phyloP scores from a whole-genome alignment of 1,140 invertebrate species.

The Drosophila kanapiae region DNA sequence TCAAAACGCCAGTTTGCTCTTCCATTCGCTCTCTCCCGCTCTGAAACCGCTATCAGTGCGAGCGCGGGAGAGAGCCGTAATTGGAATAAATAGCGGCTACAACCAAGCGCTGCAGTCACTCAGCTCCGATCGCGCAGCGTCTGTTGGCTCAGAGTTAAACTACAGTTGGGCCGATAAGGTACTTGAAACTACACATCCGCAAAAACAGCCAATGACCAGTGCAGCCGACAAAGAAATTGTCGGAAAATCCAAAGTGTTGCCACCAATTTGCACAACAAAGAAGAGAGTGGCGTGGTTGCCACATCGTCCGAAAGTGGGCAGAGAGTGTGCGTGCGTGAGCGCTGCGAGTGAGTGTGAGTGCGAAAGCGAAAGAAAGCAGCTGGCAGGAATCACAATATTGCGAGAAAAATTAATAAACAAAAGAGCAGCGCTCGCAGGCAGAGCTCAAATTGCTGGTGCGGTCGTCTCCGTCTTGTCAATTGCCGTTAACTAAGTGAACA shows the following conservation, averaged over 20 bases:
- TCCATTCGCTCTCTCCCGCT: constrained; percentile 7
- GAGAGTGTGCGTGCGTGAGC: constrained; percentile 13
- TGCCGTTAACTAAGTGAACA: constrained; percentile 57
- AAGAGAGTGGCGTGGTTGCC: constrained; percentile 21
- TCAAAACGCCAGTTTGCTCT: constrained; percentile 13
- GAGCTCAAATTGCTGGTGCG: constrained; percentile 53
- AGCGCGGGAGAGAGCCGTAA: constrained; percentile 22
- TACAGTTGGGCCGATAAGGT: constrained; percentile 35
- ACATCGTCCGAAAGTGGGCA: constrained; percentile 3
- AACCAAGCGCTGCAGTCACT: constrained; percentile 48
- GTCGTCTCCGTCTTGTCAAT: constrained; percentile 49
- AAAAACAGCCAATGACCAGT: neutral
- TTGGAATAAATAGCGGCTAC: constrained; percentile 61
- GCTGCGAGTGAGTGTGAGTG: constrained; percentile 17
- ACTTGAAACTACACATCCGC: constrained; percentile 2
- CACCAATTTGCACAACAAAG: constrained; percentile 3
- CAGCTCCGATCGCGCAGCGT: constrained; percentile 15
- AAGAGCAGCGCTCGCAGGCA: constrained; percentile 22
- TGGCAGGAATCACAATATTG: constrained; percentile 66
- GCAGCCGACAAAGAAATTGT: neutral
- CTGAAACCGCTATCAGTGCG: constrained; percentile 34
- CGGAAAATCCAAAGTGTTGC: constrained; percentile 7
- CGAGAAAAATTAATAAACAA: constrained; percentile 60
- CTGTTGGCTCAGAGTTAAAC: constrained; percentile 30
- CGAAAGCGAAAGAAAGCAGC: constrained; percentile 41